Conservation (phyloP, 2,888 invertebrate species). For the Eubasilissa splendida region DNA sequence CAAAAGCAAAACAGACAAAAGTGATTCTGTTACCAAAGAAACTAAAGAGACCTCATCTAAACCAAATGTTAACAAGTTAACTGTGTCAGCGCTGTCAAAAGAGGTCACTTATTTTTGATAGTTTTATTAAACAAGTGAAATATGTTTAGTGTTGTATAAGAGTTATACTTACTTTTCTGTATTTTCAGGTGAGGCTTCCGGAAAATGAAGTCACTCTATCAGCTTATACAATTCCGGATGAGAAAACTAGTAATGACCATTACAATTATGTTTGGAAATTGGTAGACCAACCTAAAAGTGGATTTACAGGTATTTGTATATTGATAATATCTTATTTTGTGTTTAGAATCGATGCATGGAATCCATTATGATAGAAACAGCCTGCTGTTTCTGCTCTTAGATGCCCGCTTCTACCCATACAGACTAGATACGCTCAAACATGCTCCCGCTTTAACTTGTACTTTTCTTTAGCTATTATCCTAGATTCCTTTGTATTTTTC, state of each 20-base stretch:
- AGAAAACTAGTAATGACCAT: slow-evolving; percentile 79
- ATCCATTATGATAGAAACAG: too few species aligned
- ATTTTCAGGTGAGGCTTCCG: slow-evolving; percentile 74
- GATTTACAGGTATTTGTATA: slow-evolving; percentile 69
- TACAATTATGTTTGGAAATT: slow-evolving; percentile 93
- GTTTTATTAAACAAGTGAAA: too few species aligned
- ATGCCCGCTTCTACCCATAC: too few species aligned
- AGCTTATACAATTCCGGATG: slow-evolving; percentile 86
- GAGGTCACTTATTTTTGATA: slow-evolving; percentile 70
- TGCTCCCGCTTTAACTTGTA: too few species aligned
- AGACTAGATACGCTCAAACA: too few species aligned
- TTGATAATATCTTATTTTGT: too few species aligned
- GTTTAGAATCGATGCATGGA: too few species aligned
- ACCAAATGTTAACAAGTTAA: slow-evolving; percentile 77
- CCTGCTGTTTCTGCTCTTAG: too few species aligned
- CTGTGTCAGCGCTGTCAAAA: slow-evolving; percentile 84
- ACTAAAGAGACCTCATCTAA: slow-evolving; percentile 65
- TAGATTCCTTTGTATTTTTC: too few species aligned
- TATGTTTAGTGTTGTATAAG: neutral
- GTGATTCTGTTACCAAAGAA: slow-evolving; percentile 43
- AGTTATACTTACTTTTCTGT: neutral
- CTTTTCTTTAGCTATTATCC: too few species aligned
- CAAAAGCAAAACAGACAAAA: slow-evolving; percentile 59
- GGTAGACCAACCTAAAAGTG: slow-evolving; percentile 87
- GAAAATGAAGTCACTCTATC: slow-evolving; percentile 88